phyloP scores from a whole-genome alignment of 1,140 invertebrate genomes.

The Sarcophaga peregrina region DNA sequence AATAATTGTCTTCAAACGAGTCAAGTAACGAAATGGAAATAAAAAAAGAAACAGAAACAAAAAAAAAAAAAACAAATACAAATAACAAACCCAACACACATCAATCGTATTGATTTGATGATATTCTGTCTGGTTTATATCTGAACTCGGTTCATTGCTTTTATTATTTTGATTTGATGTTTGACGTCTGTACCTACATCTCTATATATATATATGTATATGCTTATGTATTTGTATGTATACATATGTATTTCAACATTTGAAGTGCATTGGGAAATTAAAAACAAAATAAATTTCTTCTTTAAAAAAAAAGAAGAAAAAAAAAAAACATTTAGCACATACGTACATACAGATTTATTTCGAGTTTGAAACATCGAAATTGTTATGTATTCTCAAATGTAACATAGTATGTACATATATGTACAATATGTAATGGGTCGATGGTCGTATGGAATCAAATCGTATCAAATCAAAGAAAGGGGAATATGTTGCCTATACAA shows the following conservation, averaged over 20 bases:
- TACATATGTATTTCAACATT: not conserved
- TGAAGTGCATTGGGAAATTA: constrained; percentile 12
- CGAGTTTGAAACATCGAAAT: too few species aligned
- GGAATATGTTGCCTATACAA: too few species aligned
- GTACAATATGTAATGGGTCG: too few species aligned
- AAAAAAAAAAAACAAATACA: not conserved
- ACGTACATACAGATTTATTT: not conserved
- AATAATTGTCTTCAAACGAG: not conserved
- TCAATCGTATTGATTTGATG: not conserved
- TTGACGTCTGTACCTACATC: not conserved
- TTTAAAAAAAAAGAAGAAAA: too few species aligned
- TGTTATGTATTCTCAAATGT: too few species aligned
- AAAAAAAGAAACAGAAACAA: not conserved
- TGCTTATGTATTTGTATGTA: too few species aligned
- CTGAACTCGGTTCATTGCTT: not conserved
- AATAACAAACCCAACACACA: not conserved
- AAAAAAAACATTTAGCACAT: not conserved
- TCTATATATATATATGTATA: too few species aligned
- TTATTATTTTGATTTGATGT: not conserved
- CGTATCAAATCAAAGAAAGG: too few species aligned
- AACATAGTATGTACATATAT: too few species aligned
- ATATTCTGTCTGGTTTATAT: not conserved
- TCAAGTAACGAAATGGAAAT: not conserved
- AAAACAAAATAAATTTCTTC: not conserved
- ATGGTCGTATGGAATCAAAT: too few species aligned